Percentiles rank a stretch among this genome's conserved stretches.
phyloP scores from a whole-genome alignment of 2,888 invertebrate genomes.

The Napeogenes inachia region DNA sequence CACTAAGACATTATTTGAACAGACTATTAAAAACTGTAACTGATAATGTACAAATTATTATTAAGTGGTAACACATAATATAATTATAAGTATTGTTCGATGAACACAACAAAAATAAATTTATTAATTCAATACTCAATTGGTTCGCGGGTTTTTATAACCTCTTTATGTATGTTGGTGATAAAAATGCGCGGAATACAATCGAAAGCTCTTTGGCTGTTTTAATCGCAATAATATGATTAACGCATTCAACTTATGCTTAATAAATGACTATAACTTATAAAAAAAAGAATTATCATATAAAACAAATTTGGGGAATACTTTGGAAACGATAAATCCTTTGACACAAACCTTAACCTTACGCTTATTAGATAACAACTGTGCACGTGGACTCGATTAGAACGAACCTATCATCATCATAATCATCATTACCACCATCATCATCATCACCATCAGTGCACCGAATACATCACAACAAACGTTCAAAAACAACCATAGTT shows the following conservation, averaged over 20 bases:
- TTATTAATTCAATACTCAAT: constrained; percentile 32
- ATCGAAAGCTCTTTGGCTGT: constrained; percentile 64
- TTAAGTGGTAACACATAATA: constrained; percentile 64
- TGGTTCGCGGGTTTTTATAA: constrained; percentile 32
- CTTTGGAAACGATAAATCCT: constrained; percentile 78
- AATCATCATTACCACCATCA: neutral
- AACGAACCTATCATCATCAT: constrained; percentile 50
- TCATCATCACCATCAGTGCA: constrained; percentile 52
- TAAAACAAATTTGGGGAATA: constrained; percentile 76
- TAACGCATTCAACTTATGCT: constrained; percentile 63
- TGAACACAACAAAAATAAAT: constrained; percentile 42
- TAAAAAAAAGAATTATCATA: constrained; percentile 47
- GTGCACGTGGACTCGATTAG: constrained; percentile 69
- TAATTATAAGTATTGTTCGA: constrained; percentile 47
- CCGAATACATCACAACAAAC: constrained; percentile 75
- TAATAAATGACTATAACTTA: constrained; percentile 69
- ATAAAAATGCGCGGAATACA: constrained; percentile 26
- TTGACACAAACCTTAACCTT: constrained; percentile 77
- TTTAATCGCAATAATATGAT: constrained; percentile 49
- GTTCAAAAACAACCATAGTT: constrained; percentile 66
- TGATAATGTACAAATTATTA: constrained; percentile 67
- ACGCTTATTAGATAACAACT: constrained; percentile 75
- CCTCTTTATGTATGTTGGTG: constrained; percentile 39
- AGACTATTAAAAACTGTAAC: constrained; percentile 49
- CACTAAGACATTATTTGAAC: constrained; percentile 68